Percentiles rank a stretch among this genome's conserved stretches.
These are phyloP conservation scores for Marmota monax DNA, from an alignment of 2,113 vertebrate species.

Conservation along the genomic window DNA sequence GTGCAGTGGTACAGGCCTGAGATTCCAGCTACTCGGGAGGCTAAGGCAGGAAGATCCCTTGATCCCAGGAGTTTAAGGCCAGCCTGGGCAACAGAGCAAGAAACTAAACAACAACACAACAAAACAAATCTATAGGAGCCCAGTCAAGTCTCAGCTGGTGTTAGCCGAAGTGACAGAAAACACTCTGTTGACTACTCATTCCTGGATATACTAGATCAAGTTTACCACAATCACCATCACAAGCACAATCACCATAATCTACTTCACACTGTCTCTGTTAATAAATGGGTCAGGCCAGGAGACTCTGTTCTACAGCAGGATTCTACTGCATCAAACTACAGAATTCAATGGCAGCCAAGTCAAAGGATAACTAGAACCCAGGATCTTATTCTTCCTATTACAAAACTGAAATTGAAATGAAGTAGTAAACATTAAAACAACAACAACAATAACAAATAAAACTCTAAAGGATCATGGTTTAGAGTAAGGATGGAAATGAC, in stretches of 20 bases:
- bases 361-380: background rate
- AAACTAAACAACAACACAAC: background rate
- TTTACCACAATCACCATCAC: too few species aligned
- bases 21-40: background rate
- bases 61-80: background rate
- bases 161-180: background rate
- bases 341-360: background rate
- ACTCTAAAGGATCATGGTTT: background rate
- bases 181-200: background rate
- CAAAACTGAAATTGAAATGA: slow-evolving; percentile 21
- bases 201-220: background rate
- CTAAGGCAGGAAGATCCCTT: background rate
- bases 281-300: background rate
- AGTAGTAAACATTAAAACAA: background rate
- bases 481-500: background rate
- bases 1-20: background rate
- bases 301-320: background rate
- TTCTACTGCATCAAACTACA: background rate
- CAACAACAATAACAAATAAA: background rate
- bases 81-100: background rate
- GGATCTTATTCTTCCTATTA: background rate
- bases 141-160: background rate
- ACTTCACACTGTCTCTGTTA: background rate
- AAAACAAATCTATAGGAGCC: background rate
- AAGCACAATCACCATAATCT: background rate